Conservation (phyloP, 1,140 invertebrate genomes). For the Aphis craccivora region DNA sequence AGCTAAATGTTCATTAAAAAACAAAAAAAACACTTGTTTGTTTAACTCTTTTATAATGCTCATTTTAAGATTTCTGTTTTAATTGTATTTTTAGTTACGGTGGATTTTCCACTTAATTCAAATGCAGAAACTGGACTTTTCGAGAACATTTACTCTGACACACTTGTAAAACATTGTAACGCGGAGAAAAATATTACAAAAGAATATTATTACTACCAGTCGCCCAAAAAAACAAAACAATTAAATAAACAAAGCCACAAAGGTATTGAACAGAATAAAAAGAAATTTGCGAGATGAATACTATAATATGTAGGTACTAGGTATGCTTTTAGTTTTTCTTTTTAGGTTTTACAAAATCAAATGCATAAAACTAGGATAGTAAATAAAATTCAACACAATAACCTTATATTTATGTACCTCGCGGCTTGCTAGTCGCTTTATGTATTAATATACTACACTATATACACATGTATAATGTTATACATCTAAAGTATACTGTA, state of each 20-base stretch:
- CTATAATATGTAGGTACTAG: not conserved
- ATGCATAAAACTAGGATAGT: not conserved
- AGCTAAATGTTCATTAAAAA: not conserved
- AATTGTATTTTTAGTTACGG: slow-evolving; percentile 39
- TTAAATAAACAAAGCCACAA: slow-evolving; percentile 26
- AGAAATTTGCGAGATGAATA: not conserved
- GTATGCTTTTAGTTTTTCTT: not conserved
- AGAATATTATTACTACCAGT: slow-evolving; percentile 33
- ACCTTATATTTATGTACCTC: not conserved
- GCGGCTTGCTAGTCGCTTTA: not conserved
- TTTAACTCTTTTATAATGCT: not conserved
- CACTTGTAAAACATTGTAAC: slow-evolving; percentile 15
- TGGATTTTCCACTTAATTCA: slow-evolving; percentile 8
- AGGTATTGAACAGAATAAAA: slow-evolving; percentile 4
- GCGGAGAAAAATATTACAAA: not conserved
- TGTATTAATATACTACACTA: not conserved
- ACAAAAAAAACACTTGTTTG: not conserved
- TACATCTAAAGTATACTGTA: not conserved
- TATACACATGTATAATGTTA: not conserved
- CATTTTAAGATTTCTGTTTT: not conserved
- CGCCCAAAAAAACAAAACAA: slow-evolving; percentile 25
- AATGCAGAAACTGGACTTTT: slow-evolving; percentile 39
- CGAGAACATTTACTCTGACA: slow-evolving; percentile 24
- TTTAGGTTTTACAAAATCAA: slow-evolving; percentile 5
- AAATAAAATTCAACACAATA: not conserved